Evolutionary conservation across 2,113 vertebrate species (phyloP), one percentile per base, ranked within the genome.

Genomic region (Microtus oregoni): DNA sequence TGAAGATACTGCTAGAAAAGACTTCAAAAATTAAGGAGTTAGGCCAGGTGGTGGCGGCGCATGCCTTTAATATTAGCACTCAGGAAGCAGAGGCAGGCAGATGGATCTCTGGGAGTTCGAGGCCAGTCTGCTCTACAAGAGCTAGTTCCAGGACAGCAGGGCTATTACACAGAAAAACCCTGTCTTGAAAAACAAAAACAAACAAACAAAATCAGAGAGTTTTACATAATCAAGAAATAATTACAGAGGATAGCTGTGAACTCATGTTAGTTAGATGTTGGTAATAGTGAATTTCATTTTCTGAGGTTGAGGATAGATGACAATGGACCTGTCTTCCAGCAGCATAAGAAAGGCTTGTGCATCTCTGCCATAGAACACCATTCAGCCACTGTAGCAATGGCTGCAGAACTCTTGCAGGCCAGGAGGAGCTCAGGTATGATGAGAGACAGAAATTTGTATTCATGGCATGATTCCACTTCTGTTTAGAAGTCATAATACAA

Each of bases 401-500:
- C 61, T 90, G 8, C 75, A 26, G 77, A 85, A 44, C 30, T 79
- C 77, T 86, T 58, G 68, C 72, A 44, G 63, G 5, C 50, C 28
- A 58, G 68, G 50, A 90, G 82, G 78, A 83, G 52, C 65, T 83
- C 19, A 55, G 55, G 55, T 44, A 47, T n/a, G 67, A 38, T 76
- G 67, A 58, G 73, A 55, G n/a, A 79, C 91, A 86, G 17, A 81
- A 94, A 88, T 61, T 44, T 92, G 5, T 55, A 65, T 86, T 61
- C 86, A 73, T 52, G 93, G 30, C 70, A n/a, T 73, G 76, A 73
- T 65, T 24, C 28, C 26, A 83, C 58, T 67, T 82, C 87, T 90
- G 41, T 90, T 72, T 81, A 52, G 86, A 90, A 91, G 73, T 90
- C 75, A 17, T 92, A 65, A 89, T 89, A 58, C 81, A 86, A 86